Base-by-base conservation (phyloP, 2,888 invertebrate species). In the Cephus runcator region DNA sequence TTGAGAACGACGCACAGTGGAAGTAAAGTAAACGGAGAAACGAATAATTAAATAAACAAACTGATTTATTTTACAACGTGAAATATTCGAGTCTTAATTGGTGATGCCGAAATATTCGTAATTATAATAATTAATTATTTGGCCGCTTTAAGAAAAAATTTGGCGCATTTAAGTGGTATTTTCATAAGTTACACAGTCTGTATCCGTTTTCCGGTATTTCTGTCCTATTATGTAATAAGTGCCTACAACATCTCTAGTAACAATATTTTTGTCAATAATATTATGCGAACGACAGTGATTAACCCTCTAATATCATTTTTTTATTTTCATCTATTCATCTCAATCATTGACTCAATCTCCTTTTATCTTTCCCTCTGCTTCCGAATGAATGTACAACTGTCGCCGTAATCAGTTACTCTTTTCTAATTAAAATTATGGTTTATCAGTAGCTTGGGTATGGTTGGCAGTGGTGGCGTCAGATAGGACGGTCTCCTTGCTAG, bases 401-500 rank as follows among this genome's bases (percentile, higher is more conserved):
- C 40, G 40, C 15, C 15, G 40, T 40, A 40, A 6, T 40, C 15
- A 40, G 15, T 40, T 40, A 40, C 15, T 40, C 15, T 40, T 73
- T 82, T 82, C 81, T 83, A 40, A 80, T 79, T 80, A 75, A 40
- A 40, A 85, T 88, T 87, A 88, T 85, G 85, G 81, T 85, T 87
- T 89, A 87, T 88, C 85, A 79, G 87, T 88, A 87, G 85, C 86
- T 87, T 88, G 87, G 87, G 84, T 88, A 88, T 89, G 87, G 88
- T 88, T 90, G 90, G 87, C 89, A 90, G 89, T 90, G 85, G 88
- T 89, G 88, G 86, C 89, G 86, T 91, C 90, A 83, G 90, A 90
- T 88, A 91, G 89, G 84, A 90, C 88, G 85, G 90, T 90, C 89
- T 90, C 90, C 88, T 87, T 91, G 91, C 90, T 91, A 91, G 90